Evolutionary conservation across 2,113 vertebrate species (phyloP), one percentile per base, ranked within the genome.

Genomic region (Oncorhynchus nerka): DNA sequence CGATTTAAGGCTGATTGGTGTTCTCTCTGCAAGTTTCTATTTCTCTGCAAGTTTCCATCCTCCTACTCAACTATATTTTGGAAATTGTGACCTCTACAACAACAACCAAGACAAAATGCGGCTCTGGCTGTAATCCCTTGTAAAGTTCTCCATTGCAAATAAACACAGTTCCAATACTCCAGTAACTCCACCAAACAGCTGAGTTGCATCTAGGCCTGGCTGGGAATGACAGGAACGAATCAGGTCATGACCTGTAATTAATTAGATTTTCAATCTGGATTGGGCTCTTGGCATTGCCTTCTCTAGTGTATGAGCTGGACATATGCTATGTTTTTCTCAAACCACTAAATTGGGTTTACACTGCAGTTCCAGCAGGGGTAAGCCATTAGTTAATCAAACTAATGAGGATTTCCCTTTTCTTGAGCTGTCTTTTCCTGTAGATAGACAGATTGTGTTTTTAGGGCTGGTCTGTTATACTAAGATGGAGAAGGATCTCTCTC

Each of bases 361-460:
- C 84, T 77, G 71, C 71, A 73, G 59, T 83, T 83, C 45, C 59
- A 81, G 73, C 51, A 26, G 19, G 16, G 39, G n/a, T 89, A 88
- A 92, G 73, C 91, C 89, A 90, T 80, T 57, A 9, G 32, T 68
- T 78, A 80, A 83, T 83, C 79, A 83, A 64, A 76, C 80, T 87
- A 85, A 91, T 77, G 83, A 90, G 84, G 88, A 88, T 81, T 86
- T 78, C 87, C 89, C 75, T 84, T 45, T 62, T 69, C 77, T 45
- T 48, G 26, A 67, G 30, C 26, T 30, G 5, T 30, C n/a, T 55
- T 49, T 51, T 75, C 66, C 71, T 49, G 39, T 45, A 45, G 39
- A 45, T 45, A 45, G 9, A 12, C 39, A 45, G 39, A 45, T 55
- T 71, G 65, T 70, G 16, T 34, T 3, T 39, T 30, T 20, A 15